Evolutionary conservation across 2,113 vertebrate genomes (phyloP), one percentile per base, ranked within the genome.

Genomic region (Camelus dromedarius): DNA sequence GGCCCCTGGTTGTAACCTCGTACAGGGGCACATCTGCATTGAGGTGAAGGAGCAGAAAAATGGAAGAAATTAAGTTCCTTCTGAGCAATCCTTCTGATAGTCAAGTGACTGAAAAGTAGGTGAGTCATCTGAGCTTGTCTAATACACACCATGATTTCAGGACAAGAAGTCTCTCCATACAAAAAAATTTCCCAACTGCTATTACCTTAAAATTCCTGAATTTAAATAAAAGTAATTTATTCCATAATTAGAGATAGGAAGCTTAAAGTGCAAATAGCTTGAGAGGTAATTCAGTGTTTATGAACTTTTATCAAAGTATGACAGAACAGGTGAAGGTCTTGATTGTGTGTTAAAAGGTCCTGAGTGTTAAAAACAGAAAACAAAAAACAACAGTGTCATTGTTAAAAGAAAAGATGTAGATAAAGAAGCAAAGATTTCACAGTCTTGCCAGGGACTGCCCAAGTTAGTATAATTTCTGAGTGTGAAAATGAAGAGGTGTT

Each of bases 201-300:
- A n/a, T n/a, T 89, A 15, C 89, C 66, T 89, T 28, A 77, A 66
- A 89, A 56, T 46, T 92, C 85, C 26, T 77, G 32, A 95, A 58
- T 75, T 97, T 52, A n/a, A 77, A 62, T 86, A 28, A 88, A 32
- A 77, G 32, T 58, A 72, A 87, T 73, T 89, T 54, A 48, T 86
- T 48, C 15, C 28, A 79, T 35, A 91, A 32, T 56, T 77, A 88
- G 54, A 85, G 72, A 91, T 8, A 72, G 32, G 56, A 72, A 69
- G 52, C 10, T 91, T 77, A 84, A 91, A 93, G 64, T 73, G 38
- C 38, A 93, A 62, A 88, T n/a, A 84, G 16, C n/a, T 56, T 77
- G 62, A 89, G 50, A 89, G 66, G 80, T 42, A 80, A 86, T 85
- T 58, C 48, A 75, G 11, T 86, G 9, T 52, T 30, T 26, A 3